phyloP scores from a whole-genome alignment of 2,113 vertebrate genomes.

The Charadrius vociferus region DNA sequence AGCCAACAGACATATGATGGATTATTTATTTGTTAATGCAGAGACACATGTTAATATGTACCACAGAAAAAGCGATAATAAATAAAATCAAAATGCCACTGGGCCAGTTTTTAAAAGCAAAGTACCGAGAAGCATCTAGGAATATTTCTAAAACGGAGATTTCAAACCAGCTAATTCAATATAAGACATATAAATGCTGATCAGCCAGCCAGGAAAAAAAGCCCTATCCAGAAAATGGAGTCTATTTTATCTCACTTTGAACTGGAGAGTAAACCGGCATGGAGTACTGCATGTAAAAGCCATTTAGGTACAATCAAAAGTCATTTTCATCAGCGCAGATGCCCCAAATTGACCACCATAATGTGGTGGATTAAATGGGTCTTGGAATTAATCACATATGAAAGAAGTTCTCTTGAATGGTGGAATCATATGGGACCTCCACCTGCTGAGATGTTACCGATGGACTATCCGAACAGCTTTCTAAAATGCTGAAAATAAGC shows the following conservation, averaged over 20 bases:
- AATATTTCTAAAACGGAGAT: neutral
- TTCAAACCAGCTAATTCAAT: neutral
- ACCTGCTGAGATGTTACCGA: conserved; percentile 26
- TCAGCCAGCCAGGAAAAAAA: neutral
- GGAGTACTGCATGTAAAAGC: conserved; percentile 48
- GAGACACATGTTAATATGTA: neutral
- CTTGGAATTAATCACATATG: conserved; percentile 46
- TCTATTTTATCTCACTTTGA: conserved; percentile 37
- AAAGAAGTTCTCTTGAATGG: conserved; percentile 50
- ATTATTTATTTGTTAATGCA: neutral
- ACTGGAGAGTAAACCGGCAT: neutral
- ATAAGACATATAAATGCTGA: neutral
- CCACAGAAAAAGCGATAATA: neutral
- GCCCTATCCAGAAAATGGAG: neutral
- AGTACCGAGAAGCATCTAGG: neutral
- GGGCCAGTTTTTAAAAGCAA: neutral
- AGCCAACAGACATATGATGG: neutral
- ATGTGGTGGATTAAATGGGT: conserved; percentile 51
- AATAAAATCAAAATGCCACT: neutral
- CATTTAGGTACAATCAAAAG: conserved; percentile 60
- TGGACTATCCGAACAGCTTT: neutral
- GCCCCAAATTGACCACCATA: conserved; percentile 47
- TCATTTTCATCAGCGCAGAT: conserved; percentile 65
- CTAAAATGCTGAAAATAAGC: conserved; percentile 28
- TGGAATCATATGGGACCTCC: conserved; percentile 35